These are phyloP conservation scores for Rhysida immarginata DNA, from an alignment of 1,140 invertebrate genomes.

Conservation along the genomic window DNA sequence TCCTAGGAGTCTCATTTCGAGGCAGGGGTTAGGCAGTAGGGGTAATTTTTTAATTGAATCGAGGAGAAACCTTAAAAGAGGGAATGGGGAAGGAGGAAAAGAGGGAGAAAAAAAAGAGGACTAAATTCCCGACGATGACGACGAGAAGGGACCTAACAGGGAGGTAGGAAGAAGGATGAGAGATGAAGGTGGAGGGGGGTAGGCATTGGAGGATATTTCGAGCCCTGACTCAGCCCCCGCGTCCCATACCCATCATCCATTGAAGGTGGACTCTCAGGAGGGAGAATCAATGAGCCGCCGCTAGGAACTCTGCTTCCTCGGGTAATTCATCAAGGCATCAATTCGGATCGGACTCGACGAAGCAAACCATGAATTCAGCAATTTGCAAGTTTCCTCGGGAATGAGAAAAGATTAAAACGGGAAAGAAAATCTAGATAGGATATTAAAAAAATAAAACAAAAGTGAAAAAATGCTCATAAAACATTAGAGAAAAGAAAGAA, in stretches of 20 bases:
- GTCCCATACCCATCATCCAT: too few relatives aligned
- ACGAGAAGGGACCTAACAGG: too few relatives aligned
- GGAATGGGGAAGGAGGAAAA: not conserved
- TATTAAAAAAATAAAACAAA: too few relatives aligned
- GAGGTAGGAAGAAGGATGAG: too few relatives aligned
- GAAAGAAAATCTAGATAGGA: too few relatives aligned
- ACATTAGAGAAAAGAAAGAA: constrained; percentile 17
- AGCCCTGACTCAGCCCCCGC: too few relatives aligned
- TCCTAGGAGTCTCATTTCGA: constrained; percentile 1
- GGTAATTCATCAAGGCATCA: not conserved
- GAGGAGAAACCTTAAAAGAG: not conserved
- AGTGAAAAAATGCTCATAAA: constrained; percentile 8
- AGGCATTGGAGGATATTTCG: too few relatives aligned
- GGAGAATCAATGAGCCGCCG: not conserved
- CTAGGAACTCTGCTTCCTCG: not conserved
- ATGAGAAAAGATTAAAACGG: too few relatives aligned
- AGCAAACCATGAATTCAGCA: constrained; percentile 14
- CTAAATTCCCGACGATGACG: too few relatives aligned
- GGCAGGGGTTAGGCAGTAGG: not conserved
- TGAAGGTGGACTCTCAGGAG: too few relatives aligned
- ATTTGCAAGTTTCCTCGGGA: too few relatives aligned
- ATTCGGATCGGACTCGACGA: not conserved
- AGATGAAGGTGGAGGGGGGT: too few relatives aligned
- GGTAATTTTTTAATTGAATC: constrained; percentile 8
- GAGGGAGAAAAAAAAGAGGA: constrained; percentile 12